Evolutionary conservation across 2,888 invertebrate species (phyloP).

Genomic region (Drosophila fulvimacula): DNA sequence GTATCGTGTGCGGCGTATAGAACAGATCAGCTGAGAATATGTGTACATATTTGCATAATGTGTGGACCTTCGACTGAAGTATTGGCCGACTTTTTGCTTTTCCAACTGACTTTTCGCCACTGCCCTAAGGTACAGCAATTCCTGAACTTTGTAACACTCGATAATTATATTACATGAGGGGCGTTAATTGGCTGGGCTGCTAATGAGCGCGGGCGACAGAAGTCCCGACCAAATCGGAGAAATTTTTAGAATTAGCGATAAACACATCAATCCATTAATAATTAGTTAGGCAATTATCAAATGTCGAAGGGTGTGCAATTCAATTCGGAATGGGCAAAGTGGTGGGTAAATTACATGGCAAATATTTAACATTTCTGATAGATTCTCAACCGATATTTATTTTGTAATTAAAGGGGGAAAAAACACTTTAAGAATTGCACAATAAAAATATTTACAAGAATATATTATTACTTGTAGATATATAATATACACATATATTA

Average conservation of each 20-base stretch:
- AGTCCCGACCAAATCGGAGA: slow-evolving; percentile 1
- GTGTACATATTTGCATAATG: slow-evolving; percentile 43
- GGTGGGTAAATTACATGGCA: slow-evolving; percentile 21
- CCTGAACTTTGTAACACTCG: slow-evolving; percentile 29
- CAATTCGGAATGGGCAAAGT: slow-evolving; percentile 5
- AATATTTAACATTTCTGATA: slow-evolving; percentile 5
- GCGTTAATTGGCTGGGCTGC: slow-evolving; percentile 12
- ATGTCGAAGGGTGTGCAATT: not conserved
- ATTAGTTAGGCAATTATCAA: slow-evolving; percentile 19
- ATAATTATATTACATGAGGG: slow-evolving; percentile 6
- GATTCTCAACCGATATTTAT: slow-evolving; percentile 6
- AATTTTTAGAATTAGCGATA: not conserved
- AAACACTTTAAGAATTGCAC: slow-evolving; percentile 3
- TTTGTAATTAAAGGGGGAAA: slow-evolving; percentile 19
- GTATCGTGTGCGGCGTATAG: slow-evolving; percentile 20
- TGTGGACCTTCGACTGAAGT: slow-evolving; percentile 52
- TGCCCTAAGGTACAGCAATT: slow-evolving; percentile 13
- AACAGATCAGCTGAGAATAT: slow-evolving; percentile 32
- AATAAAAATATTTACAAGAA: slow-evolving; percentile 3
- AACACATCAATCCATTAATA: not conserved
- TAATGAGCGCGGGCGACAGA: slow-evolving; percentile 3
- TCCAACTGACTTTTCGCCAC: slow-evolving; percentile 11
- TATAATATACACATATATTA: not conserved
- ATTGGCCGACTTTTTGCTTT: slow-evolving; percentile 39
- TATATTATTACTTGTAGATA: not conserved